Percentiles rank a stretch among this genome's conserved stretches.
Conservation (phyloP, 2,797 vertebrate genomes). For the Staurois parvus region DNA sequence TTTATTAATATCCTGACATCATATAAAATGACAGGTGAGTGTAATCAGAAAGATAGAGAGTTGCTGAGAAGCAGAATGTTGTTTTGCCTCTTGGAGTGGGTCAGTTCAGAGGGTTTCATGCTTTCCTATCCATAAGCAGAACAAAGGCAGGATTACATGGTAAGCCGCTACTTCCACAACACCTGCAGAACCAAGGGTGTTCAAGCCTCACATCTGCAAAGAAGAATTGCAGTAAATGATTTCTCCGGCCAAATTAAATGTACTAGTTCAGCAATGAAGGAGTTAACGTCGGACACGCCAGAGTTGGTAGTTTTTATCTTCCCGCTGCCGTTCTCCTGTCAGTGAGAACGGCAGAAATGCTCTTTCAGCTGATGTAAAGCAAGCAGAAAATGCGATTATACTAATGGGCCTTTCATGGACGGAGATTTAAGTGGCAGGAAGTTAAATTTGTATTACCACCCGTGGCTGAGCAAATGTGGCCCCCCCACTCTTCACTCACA, state of each 20-base stretch:
- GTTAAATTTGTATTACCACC: constrained; percentile 67
- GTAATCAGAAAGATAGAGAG: no score
- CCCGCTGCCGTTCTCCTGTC: constrained; percentile 63
- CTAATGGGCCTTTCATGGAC: constrained; percentile 69
- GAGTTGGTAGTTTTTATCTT: constrained; percentile 62
- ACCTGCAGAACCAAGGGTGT: no score
- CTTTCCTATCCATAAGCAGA: no score
- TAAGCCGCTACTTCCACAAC: no score
- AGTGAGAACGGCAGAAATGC: constrained; percentile 54
- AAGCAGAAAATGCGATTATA: constrained; percentile 63
- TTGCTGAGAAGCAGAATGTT: no score
- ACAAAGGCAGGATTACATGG: no score
- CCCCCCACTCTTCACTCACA: constrained; percentile 27
- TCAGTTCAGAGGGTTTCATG: no score
- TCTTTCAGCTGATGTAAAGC: constrained; percentile 54
- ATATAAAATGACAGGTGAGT: no score
- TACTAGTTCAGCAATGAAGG: constrained; percentile 3
- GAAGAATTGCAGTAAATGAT: neutral
- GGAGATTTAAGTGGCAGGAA: constrained; percentile 68
- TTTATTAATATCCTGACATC: no score
- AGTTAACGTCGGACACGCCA: constrained; percentile 63
- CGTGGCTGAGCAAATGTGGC: constrained; percentile 44
- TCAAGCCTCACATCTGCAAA: neutral
- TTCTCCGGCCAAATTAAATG: neutral
- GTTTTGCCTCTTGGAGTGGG: no score